These are phyloP conservation scores for Sarcophaga rosellei DNA, from an alignment of 2,888 invertebrate species.

Conservation along the genomic window DNA sequence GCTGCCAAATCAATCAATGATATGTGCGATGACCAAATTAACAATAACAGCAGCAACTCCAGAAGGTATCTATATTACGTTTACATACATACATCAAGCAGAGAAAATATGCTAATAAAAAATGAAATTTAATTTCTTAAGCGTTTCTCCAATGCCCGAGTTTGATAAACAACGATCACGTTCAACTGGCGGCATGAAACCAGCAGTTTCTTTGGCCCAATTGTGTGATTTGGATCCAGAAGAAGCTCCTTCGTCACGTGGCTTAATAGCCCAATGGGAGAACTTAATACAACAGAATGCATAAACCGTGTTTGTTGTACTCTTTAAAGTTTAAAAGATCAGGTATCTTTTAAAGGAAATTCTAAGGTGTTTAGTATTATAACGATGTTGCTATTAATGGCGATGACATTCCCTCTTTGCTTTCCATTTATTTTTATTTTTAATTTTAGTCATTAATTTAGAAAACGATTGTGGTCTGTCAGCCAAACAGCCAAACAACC, in stretches of 20 bases:
- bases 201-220: constrained; percentile 86
- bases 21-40: constrained; percentile 83
- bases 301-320: constrained; percentile 11
- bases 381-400: constrained; percentile 30
- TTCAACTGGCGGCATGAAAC: constrained; percentile 82
- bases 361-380: constrained; percentile 30
- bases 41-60: constrained; percentile 72
- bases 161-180: constrained; percentile 69
- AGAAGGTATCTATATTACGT: constrained; percentile 69
- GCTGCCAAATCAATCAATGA: constrained; percentile 87
- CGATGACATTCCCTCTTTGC: constrained; percentile 31
- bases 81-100: too few relatives aligned
- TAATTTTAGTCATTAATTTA: constrained; percentile 54
- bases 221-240: constrained; percentile 86
- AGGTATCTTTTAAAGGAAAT: constrained; percentile 31
- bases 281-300: constrained; percentile 83
- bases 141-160: constrained; percentile 76
- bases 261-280: constrained; percentile 91
- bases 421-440: constrained; percentile 21
- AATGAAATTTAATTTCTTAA: constrained; percentile 47
- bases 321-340: constrained; percentile 26
- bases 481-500: not conserved
- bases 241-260: constrained; percentile 87
- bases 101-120: too few relatives aligned
- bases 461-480: not conserved